phyloP scores from a whole-genome alignment of 2,888 invertebrate species.

The Augochlorella aurata region DNA sequence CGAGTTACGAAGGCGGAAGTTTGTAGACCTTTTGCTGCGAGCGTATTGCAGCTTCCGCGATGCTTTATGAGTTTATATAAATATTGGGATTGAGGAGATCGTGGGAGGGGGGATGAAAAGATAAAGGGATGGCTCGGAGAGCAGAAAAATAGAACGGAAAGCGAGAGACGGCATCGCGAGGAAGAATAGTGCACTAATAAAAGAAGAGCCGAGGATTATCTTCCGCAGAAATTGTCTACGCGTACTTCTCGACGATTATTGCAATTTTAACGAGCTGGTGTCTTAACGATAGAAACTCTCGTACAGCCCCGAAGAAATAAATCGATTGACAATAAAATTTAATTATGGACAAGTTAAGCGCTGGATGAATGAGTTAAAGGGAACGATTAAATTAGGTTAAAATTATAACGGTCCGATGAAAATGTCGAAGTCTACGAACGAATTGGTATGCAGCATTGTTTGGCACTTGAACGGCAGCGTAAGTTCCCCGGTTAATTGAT shows the following conservation, averaged over 20 bases:
- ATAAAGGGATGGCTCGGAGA: neutral
- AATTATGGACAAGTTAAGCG: too few relatives aligned
- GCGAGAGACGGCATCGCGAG: neutral
- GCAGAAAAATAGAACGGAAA: neutral
- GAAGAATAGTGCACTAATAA: neutral
- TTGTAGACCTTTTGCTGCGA: neutral
- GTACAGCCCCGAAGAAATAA: too few relatives aligned
- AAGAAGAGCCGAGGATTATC: neutral
- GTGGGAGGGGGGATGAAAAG: neutral
- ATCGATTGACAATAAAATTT: too few relatives aligned
- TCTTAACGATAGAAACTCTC: too few relatives aligned
- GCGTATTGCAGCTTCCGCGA: neutral
- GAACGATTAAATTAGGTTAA: too few relatives aligned
- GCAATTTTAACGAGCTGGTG: neutral
- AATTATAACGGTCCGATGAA: neutral
- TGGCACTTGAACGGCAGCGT: slow-evolving; percentile 30
- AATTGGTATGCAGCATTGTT: slow-evolving; percentile 27
- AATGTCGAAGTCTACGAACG: slow-evolving; percentile 6
- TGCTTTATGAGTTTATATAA: neutral
- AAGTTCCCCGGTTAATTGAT: slow-evolving; percentile 50
- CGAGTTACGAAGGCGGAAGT: neutral
- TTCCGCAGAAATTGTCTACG: neutral
- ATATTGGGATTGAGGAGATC: neutral
- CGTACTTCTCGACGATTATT: neutral
- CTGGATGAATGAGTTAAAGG: too few relatives aligned